Conservation (phyloP, 2,888 invertebrate species). For the Agrotis ipsilon region DNA sequence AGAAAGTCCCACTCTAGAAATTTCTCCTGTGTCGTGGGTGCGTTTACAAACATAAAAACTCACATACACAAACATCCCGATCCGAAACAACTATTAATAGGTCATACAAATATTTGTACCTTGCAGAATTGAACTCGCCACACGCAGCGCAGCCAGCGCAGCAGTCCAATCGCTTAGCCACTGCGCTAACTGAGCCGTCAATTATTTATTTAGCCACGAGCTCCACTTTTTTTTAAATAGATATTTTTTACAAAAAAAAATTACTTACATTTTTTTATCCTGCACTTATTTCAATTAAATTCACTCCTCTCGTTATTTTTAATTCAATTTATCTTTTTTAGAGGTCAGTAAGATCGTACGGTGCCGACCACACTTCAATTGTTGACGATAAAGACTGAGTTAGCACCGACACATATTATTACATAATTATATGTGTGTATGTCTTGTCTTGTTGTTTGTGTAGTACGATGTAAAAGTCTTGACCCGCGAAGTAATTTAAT, state of each 20-base stretch:
- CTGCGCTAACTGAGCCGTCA: too few relatives aligned
- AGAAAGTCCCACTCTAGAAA: too few relatives aligned
- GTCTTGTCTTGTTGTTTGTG: slow-evolving; percentile 34
- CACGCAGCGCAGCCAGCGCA: too few relatives aligned
- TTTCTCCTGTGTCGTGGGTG: too few relatives aligned
- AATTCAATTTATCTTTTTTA: slow-evolving; percentile 18
- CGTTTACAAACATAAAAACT: too few relatives aligned
- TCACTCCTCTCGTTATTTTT: slow-evolving; percentile 9
- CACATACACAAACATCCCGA: too few relatives aligned
- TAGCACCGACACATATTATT: slow-evolving; percentile 11
- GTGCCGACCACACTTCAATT: slow-evolving; percentile 45
- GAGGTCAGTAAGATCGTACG: slow-evolving; percentile 40
- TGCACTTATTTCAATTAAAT: not conserved
- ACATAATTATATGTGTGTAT: slow-evolving; percentile 19
- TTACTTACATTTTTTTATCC: slow-evolving; percentile 22
- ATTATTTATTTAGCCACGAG: too few relatives aligned
- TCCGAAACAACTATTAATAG: too few relatives aligned
- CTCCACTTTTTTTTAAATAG: too few relatives aligned
- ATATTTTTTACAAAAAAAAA: not conserved
- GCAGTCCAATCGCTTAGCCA: too few relatives aligned
- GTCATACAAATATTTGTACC: too few relatives aligned
- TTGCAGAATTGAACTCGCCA: too few relatives aligned
- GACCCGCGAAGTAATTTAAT: slow-evolving; percentile 17
- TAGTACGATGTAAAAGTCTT: slow-evolving; percentile 41
- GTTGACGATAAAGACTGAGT: slow-evolving; percentile 58